phyloP scores from a whole-genome alignment of 2,797 vertebrate genomes.

The Anguilla megastoma region DNA sequence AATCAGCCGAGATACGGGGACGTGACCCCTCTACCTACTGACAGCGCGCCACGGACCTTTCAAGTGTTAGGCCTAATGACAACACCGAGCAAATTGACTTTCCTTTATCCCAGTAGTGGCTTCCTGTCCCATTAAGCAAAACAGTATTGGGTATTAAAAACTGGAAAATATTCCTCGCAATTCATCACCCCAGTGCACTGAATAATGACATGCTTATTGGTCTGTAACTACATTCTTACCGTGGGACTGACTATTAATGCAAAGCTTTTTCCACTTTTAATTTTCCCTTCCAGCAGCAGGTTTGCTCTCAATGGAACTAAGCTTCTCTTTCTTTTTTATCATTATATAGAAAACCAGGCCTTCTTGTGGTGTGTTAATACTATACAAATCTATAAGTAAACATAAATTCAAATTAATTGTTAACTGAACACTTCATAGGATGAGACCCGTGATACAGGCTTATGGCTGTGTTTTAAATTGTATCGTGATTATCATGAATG shows the following conservation, averaged over 20 bases:
- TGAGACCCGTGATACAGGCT: constrained; percentile 46
- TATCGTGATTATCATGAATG: constrained; percentile 15
- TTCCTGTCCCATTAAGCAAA: background rate
- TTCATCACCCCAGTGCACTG: background rate
- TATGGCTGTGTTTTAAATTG: constrained; percentile 44
- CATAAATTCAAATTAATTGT: constrained; percentile 52
- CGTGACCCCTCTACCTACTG: background rate
- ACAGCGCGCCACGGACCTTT: background rate
- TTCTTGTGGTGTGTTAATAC: constrained; percentile 53
- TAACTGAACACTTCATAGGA: constrained; percentile 51
- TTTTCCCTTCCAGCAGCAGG: constrained; percentile 56
- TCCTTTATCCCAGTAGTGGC: background rate
- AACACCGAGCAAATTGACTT: background rate
- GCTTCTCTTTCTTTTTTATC: constrained; percentile 54
- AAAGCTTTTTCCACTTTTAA: constrained; percentile 56
- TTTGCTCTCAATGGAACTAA: constrained; percentile 56
- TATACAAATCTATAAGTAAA: constrained; percentile 61
- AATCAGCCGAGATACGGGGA: background rate
- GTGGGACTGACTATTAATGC: constrained; percentile 19
- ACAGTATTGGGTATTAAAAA: background rate
- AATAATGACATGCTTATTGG: constrained; percentile 27
- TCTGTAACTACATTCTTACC: background rate
- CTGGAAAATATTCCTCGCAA: background rate
- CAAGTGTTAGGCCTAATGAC: background rate
- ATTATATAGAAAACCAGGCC: constrained; percentile 54